Base-by-base conservation (phyloP, 2,888 invertebrate species). In the Sisyra terminalis region DNA sequence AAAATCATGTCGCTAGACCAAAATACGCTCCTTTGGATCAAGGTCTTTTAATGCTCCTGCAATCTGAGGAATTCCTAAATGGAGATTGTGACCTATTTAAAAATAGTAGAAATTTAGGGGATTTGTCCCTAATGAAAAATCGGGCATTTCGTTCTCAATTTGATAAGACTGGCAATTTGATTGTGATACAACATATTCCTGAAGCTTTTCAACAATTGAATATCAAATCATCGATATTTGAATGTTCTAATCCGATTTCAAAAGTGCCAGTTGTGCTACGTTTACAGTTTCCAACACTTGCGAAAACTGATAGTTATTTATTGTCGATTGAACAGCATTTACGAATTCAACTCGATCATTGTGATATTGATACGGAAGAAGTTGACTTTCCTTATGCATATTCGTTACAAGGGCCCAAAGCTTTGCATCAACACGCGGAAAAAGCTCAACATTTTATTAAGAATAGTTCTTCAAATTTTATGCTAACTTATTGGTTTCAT, bases 131-230 rank as follows among this genome's bases (percentile, higher is more conserved):
- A 7, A 65, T 70, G 39, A 71, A 73, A 50, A 75, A 78, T 17
- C 68, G 78, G 0, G 73, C 77, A 46, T 76, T 75, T 46, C 75
- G 81, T 53, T 71, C 77, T 0, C 24, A 7, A 5, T 24, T 24
- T 24, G 24, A 24, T 24, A 24, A 24, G 7, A 24, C 24, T 24
- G 24, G 24, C 7, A 24, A 24, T 24, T 24, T 24, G 24, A 5
- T 24, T 3, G 24, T 24, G 24, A 24, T 24, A 3, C 24, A 24
- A 24, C 24, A 24, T 7, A 24, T 24, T 7, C 24, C 24, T 5
- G 3, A 7, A 7, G 24, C 3, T 24, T 24, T 24, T 24, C 24
- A 24, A n/a, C n/a, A n/a, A 5, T 24, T 7, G 24, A 3, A 7
- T 24, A 7, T 3, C 7, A 24, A 5, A 24, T 24, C 24, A 7